Base-by-base conservation (phyloP, 2,888 invertebrate species). In the Ichneumoninae sp. region DNA sequence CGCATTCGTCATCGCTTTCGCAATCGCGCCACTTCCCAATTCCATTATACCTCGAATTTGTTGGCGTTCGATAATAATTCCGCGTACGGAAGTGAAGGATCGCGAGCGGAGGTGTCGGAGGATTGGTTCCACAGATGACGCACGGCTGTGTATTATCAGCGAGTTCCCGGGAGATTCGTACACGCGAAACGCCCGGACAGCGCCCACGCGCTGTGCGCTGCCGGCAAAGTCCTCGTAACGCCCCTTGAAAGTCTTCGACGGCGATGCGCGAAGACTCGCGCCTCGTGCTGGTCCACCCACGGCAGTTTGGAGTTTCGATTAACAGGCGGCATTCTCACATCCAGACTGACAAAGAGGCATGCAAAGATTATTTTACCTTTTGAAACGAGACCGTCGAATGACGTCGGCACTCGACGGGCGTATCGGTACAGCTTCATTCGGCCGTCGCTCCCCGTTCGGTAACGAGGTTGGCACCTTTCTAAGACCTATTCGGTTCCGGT, bases 221-320 rank as follows among this genome's bases (percentile, higher is more conserved):
- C 69, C 69, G 19, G 71, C 68, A 71, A 65, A 71, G 57, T 80
- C 76, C 65, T 44, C 71, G 62, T 22, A 74, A 84, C 84, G 81
- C 78, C 84, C 78, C 84, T 78, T 71, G 78, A 84, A 84, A 81
- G 81, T 76, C 78, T 57, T 60, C 65, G 54, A 60, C 50, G 57
- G 36, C 69, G 47, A 36, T 36, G 66, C 33, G 72, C 72, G 36
- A 70, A 65, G 74, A 44, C 36, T 65, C 68, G 16, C 47, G 50
- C 75, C 74, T 69, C 70, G 70, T 57, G 78, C 74, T 78, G 78
- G 52, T 81, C 81, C 84, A 81, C 84, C 84, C 77, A 84, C 84
- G 78, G 74, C 26, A 78, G 78, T 84, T 81, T 81, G 74, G 70
- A 81, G 57, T 74, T 78, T 74, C 69, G 71, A 16, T 44, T 40